Conservation (phyloP, 2,888 invertebrate genomes). For the Acronicta aceris region DNA sequence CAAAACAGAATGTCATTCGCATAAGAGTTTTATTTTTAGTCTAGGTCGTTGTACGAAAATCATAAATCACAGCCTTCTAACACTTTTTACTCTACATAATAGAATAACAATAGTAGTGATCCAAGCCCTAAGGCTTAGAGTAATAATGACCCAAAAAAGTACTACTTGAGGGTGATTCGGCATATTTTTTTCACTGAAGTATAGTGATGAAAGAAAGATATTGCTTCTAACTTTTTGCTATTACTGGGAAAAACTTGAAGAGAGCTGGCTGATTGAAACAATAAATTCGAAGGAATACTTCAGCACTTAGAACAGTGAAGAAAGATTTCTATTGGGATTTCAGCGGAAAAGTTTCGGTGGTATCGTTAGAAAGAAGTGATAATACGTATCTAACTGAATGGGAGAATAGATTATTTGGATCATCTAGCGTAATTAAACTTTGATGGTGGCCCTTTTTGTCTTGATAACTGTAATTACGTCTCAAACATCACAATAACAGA, state of each 20-base stretch:
- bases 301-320: constrained; percentile 6
- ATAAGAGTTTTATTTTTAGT: background rate
- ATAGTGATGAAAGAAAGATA: constrained; percentile 28
- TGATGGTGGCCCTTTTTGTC: too few species aligned
- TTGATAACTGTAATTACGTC: too few species aligned
- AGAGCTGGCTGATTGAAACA: constrained; percentile 34
- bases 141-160: constrained; percentile 38
- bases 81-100: constrained; percentile 39
- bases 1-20: constrained; percentile 8
- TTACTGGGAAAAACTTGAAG: constrained; percentile 35
- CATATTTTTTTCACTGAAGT: constrained; percentile 37
- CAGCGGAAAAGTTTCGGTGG: constrained; percentile 20
- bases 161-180: constrained; percentile 47
- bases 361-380: constrained; percentile 10
- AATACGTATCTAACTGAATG: background rate
- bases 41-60: constrained; percentile 7
- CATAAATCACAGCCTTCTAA: constrained; percentile 36
- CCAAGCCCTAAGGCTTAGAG: constrained; percentile 15
- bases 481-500: too few species aligned
- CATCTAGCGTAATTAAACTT: too few species aligned
- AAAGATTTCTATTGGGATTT: constrained; percentile 22
- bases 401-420: background rate
- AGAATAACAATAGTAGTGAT: constrained; percentile 39
- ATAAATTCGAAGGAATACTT: constrained; percentile 35
- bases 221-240: constrained; percentile 43